Base-by-base conservation (phyloP, 2,113 vertebrate genomes). In the Tamias sibiricus region DNA sequence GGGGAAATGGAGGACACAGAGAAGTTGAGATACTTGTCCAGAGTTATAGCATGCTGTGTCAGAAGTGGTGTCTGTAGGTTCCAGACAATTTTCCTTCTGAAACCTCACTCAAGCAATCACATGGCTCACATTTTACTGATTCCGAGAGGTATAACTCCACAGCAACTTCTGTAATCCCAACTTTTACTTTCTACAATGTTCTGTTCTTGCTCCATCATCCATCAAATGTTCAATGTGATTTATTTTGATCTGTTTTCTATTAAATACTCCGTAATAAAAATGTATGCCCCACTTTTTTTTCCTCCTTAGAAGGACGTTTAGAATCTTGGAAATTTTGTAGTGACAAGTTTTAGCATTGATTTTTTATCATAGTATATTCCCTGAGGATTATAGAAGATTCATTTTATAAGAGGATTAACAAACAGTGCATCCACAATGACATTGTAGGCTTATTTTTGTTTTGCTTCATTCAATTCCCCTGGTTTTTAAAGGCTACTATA, bases 341-440 rank as follows among this genome's bases (percentile, higher is more conserved):
- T 64, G 0, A 59, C 79, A 84, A 69, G 6, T 79, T 96, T 97
- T 86, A 44, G 87, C 14, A 42, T 72, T 96, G 76, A 82, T 96
- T 97, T 97, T 97, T 97, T 90, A 94, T 64, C 28, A 35, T 52
- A 42, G 52, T 83, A 20, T 82, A 64, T 95, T 95, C 74, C 59
- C 42, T 85, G 62, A 90, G 66, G 84, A 86, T 83, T 88, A 64
- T 68, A 66, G 44, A 68, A 92, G 40, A 96, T 94, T 91, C 40
- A n/a, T 94, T 95, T 90, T 86, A 32, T 95, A 90, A 42, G 32
- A 77, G 44, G 42, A 92, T 94, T 95, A 96, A 93, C 71, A 94
- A 90, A 85, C 3, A 28, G 26, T 30, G 14, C 69, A 82, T 82
- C 90, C 71, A 85, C 69, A 96, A 52, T 86, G 82, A 80, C 79